These are phyloP conservation scores for Dasypolia templi DNA, from an alignment of 2,888 invertebrate genomes.

Conservation along the genomic window DNA sequence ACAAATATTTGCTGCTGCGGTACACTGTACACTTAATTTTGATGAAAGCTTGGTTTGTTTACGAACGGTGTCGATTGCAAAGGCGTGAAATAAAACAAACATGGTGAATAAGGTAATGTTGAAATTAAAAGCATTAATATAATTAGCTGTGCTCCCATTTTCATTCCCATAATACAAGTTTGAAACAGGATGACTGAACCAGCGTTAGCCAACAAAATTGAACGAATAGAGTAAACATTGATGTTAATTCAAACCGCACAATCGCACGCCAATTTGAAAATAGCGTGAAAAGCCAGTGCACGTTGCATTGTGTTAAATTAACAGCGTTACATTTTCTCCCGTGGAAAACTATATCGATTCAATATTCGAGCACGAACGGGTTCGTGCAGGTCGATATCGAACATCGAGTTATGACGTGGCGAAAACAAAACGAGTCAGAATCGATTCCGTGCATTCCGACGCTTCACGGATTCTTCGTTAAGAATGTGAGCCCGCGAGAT, in stretches of 20 bases:
- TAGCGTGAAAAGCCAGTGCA: slow-evolving; percentile 41
- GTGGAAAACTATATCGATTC: slow-evolving; percentile 64
- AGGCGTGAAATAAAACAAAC: slow-evolving; percentile 31
- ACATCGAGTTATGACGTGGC: slow-evolving; percentile 88
- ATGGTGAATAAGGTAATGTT: slow-evolving; percentile 10
- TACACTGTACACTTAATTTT: slow-evolving; percentile 32
- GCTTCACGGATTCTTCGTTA: slow-evolving; percentile 85
- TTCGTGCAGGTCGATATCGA: slow-evolving; percentile 75
- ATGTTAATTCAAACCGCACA: slow-evolving; percentile 36
- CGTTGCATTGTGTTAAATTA: slow-evolving; percentile 35
- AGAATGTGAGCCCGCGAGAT: slow-evolving; percentile 85
- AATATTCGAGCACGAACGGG: slow-evolving; percentile 68
- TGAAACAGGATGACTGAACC: not conserved
- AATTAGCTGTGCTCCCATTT: slow-evolving; percentile 1
- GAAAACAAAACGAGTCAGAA: slow-evolving; percentile 89
- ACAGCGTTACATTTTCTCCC: slow-evolving; percentile 48
- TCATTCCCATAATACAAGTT: not conserved
- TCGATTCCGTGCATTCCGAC: slow-evolving; percentile 88
- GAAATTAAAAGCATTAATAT: not conserved
- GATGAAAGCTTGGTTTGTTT: slow-evolving; percentile 29
- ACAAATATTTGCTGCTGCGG: slow-evolving; percentile 16
- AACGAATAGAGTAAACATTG: slow-evolving; percentile 31
- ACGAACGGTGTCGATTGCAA: slow-evolving; percentile 8
- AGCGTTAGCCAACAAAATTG: slow-evolving; percentile 21
- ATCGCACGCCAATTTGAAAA: slow-evolving; percentile 40